phyloP scores from a whole-genome alignment of 2,113 vertebrate species.

The Platysteira castanea region DNA sequence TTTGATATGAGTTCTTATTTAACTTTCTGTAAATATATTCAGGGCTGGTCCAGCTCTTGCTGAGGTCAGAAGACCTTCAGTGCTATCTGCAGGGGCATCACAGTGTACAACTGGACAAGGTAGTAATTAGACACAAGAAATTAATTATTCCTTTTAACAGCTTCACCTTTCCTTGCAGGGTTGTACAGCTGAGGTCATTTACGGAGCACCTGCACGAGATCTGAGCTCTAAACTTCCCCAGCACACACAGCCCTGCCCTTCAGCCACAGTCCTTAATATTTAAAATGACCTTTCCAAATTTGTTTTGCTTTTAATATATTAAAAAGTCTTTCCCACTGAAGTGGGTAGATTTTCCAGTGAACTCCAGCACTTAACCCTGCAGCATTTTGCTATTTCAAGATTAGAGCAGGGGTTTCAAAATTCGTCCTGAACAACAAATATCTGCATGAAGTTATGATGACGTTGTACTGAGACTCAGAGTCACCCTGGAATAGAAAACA shows the following conservation, averaged over 20 bases:
- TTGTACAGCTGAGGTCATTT: background rate
- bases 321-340: slow-evolving; percentile 36
- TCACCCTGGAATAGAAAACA: slow-evolving; percentile 32
- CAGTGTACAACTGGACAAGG: background rate
- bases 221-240: background rate
- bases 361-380: slow-evolving; percentile 38
- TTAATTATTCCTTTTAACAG: background rate
- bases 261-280: background rate
- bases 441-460: background rate
- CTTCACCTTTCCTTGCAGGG: background rate
- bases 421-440: background rate
- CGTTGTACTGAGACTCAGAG: background rate
- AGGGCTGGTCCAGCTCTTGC: background rate
- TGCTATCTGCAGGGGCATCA: background rate
- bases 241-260: background rate
- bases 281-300: slow-evolving; percentile 34
- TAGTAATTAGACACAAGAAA: background rate
- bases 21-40: background rate
- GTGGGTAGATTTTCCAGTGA: slow-evolving; percentile 34
- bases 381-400: slow-evolving; percentile 50
- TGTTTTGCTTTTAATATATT: background rate
- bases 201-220: background rate
- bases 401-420: background rate
- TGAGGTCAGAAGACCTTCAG: background rate
- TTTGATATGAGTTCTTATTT: background rate